Conservation (phyloP, 30 jellyfish, hydroid and myxozoan genomes). For the Aurelia sp. region DNA sequence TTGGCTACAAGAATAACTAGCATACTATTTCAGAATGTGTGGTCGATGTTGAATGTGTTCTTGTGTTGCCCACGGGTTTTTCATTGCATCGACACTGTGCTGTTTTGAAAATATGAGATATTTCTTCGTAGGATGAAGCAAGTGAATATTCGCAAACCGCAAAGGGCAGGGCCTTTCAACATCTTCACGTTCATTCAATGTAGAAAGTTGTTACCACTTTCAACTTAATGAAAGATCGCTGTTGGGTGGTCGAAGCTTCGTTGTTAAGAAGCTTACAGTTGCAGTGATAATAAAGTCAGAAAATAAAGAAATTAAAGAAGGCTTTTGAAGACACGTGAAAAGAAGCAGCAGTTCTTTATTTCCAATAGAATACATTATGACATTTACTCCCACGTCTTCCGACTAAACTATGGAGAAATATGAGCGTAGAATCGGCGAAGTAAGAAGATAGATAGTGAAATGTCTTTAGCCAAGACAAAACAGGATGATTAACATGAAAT, state of each 20-base stretch:
- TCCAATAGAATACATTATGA: no score
- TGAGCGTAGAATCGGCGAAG: no score
- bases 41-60: neutral
- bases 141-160: conserved; percentile 23
- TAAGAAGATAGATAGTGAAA: no score
- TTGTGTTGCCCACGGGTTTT: conserved; percentile 19
- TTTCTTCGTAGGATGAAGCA: conserved; percentile 8
- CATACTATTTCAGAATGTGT: conserved; percentile 12
- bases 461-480: no score
- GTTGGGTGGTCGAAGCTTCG: neutral
- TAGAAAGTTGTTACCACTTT: neutral
- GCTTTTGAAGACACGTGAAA: neutral
- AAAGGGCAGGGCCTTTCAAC: conserved; percentile 14
- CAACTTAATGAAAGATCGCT: neutral
- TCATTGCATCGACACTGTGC: conserved; percentile 5
- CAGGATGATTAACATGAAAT: no score
- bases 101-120: conserved; percentile 39
- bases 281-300: neutral
- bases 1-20: conserved; percentile 12
- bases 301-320: neutral
- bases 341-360: conserved; percentile 7
- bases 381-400: no score
- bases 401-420: no score
- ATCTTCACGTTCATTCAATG: conserved; percentile 19
- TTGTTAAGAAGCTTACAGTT: neutral